phyloP scores from a whole-genome alignment of 2,113 vertebrate species.

The Serilophus lunatus region DNA sequence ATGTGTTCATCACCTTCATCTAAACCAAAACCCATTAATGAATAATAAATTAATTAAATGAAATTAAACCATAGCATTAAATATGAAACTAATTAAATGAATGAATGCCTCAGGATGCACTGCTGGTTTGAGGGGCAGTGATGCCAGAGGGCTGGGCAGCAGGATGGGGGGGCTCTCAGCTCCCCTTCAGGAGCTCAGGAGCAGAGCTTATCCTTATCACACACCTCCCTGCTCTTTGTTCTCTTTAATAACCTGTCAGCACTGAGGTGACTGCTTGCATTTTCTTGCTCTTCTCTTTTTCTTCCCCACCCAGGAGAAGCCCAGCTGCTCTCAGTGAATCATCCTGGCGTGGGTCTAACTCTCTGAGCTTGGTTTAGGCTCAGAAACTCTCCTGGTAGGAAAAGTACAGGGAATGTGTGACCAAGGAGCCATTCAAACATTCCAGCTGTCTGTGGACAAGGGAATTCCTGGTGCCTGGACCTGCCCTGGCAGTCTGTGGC shows the following conservation, averaged over 20 bases:
- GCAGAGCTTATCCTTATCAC: not conserved
- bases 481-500: not conserved
- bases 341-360: not conserved
- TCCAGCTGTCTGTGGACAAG: not conserved
- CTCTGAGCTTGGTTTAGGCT: not conserved
- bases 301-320: not conserved
- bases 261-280: not conserved
- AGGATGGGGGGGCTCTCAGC: not conserved
- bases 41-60: too few relatives aligned
- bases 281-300: not conserved
- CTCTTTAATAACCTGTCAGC: not conserved
- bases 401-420: not conserved
- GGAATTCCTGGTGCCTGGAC: not conserved
- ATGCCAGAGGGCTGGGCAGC: not conserved
- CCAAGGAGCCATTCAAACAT: not conserved
- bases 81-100: too few relatives aligned
- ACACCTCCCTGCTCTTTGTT: not conserved
- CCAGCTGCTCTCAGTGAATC: not conserved
- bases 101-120: rapidly evolving
- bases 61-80: too few relatives aligned
- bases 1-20: not conserved
- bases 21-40: not conserved
- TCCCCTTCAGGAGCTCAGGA: not conserved
- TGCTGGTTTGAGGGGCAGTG: not conserved
- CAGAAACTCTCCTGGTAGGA: not conserved